A percentile compares a stretch with the other conserved stretches of the same genome.
Evolutionary conservation across 1,140 invertebrate species (phyloP).

Genomic region (Phymastichus coffea): DNA sequence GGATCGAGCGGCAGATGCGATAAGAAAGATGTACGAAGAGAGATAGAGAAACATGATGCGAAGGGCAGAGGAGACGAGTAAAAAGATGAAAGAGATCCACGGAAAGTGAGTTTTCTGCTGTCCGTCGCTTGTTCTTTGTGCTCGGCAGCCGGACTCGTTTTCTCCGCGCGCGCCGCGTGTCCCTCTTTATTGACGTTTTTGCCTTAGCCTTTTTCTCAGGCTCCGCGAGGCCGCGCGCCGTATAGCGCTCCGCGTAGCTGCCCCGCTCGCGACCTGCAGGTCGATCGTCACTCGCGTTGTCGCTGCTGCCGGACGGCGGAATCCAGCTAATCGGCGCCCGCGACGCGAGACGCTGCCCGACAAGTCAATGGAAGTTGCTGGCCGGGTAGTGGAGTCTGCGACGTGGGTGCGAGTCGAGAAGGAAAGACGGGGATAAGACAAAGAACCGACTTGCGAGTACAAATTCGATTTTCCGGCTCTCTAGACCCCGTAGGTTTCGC

Average conservation of each 20-base stretch:
- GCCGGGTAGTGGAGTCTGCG: no score
- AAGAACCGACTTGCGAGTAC: constrained; percentile 8
- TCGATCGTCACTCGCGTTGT: no score
- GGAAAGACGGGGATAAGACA: background rate
- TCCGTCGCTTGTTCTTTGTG: constrained; percentile 23
- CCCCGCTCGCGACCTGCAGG: no score
- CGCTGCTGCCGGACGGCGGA: no score
- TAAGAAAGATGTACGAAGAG: constrained; percentile 18
- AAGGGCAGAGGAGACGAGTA: constrained; percentile 21
- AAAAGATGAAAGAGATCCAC: constrained; percentile 29
- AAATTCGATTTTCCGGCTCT: constrained; percentile 6
- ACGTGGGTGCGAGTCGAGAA: background rate
- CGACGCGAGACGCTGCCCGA: no score
- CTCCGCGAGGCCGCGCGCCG: no score
- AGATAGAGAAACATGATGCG: constrained; percentile 15
- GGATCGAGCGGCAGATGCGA: constrained; percentile 6
- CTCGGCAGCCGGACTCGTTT: constrained; percentile 16
- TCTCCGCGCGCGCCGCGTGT: no score
- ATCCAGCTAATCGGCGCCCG: no score
- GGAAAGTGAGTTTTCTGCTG: constrained; percentile 43
- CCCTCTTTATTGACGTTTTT: constrained; percentile 9
- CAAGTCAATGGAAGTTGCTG: no score
- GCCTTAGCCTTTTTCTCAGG: no score
- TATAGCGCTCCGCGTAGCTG: no score
- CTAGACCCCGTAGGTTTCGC: background rate